phyloP scores from a whole-genome alignment of 1,140 invertebrate species.

The Drosophila paulistorum region DNA sequence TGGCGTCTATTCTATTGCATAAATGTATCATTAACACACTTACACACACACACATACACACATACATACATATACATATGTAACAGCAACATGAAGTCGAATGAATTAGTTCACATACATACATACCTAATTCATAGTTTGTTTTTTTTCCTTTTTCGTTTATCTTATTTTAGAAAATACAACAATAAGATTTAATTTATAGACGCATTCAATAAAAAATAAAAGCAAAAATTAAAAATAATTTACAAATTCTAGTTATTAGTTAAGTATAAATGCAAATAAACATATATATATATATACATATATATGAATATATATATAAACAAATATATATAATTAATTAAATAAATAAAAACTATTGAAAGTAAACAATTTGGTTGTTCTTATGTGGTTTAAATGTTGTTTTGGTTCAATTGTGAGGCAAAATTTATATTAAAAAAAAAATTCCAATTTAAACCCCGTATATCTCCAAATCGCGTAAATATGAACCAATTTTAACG shows the following conservation, averaged over 20 bases:
- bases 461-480: no score
- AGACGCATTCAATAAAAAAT: conserved; percentile 73
- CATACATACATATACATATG: neutral
- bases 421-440: no score
- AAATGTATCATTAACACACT: conserved; percentile 24
- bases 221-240: conserved; percentile 63
- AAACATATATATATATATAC: conserved; percentile 64
- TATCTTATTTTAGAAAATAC: conserved; percentile 70
- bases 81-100: conserved; percentile 57
- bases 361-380: neutral
- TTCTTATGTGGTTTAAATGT: no score
- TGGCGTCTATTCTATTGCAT: neutral
- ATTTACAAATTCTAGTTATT: conserved; percentile 76
- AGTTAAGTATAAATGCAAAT: conserved; percentile 69
- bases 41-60: neutral
- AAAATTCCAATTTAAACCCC: no score
- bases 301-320: conserved; percentile 29
- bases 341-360: conserved; percentile 38
- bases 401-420: no score
- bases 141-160: conserved; percentile 70
- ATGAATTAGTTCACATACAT: conserved; percentile 26
- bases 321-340: conserved; percentile 38
- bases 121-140: conserved; percentile 50
- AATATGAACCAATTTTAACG: no score
- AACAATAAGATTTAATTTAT: conserved; percentile 75